These are phyloP conservation scores for Meleagris gallopavo DNA, from an alignment of 2,113 vertebrate genomes.

Conservation along the genomic window DNA sequence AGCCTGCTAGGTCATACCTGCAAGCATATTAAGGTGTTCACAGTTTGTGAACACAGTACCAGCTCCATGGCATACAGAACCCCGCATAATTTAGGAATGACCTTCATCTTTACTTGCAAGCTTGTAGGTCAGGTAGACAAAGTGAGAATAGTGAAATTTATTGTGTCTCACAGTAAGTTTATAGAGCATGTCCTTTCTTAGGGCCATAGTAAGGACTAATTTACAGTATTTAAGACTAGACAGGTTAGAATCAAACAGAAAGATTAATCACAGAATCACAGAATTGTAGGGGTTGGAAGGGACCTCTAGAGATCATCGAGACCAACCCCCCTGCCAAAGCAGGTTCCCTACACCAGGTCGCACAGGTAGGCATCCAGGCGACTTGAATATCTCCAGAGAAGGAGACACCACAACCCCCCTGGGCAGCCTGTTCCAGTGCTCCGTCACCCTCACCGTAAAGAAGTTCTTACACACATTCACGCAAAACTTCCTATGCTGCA, in stretches of 20 bases:
- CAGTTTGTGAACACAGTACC: rapidly evolving
- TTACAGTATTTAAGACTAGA: neutral
- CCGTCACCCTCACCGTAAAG: too few species aligned
- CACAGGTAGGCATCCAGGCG: too few species aligned
- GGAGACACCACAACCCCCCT: too few species aligned
- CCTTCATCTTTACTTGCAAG: neutral
- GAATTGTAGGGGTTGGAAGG: too few species aligned
- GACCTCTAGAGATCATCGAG: too few species aligned
- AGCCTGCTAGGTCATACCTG: neutral
- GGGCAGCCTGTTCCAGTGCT: too few species aligned
- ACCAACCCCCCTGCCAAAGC: too few species aligned
- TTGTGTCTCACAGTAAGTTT: neutral
- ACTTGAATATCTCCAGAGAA: too few species aligned
- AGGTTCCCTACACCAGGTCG: too few species aligned
- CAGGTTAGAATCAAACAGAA: neutral
- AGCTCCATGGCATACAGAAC: neutral
- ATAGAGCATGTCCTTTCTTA: neutral
- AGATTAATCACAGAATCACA: too few species aligned
- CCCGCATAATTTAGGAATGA: neutral
- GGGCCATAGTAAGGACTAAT: neutral
- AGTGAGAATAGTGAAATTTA: neutral
- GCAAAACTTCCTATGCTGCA: too few species aligned
- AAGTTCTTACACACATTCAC: too few species aligned
- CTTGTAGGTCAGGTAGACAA: neutral
- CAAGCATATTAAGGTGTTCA: neutral